Evolutionary conservation across 2,888 invertebrate species (phyloP).

Genomic region (Tetramorium bicarinatum): DNA sequence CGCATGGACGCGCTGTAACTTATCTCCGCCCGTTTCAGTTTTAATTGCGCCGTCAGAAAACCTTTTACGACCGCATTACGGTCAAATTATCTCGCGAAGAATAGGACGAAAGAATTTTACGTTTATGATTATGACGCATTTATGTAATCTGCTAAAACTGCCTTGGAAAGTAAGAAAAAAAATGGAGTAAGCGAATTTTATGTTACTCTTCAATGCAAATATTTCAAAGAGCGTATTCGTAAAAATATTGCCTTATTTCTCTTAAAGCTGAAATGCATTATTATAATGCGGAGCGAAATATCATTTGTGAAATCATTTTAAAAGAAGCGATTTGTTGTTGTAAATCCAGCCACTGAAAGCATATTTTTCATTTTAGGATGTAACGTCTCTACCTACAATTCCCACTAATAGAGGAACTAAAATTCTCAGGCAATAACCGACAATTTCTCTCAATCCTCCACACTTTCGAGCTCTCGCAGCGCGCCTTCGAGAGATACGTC

Average conservation of each 20-base stretch:
- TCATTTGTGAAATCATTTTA: constrained; percentile 5
- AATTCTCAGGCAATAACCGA: constrained; percentile 23
- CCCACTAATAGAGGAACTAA: background rate
- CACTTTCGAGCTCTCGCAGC: background rate
- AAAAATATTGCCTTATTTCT: background rate
- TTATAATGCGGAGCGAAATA: background rate
- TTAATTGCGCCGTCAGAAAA: constrained; percentile 13
- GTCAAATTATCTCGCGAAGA: constrained; percentile 15
- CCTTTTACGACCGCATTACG: background rate
- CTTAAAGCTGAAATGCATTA: background rate
- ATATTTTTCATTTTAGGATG: background rate
- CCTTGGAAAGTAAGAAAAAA: background rate
- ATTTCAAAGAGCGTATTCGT: background rate
- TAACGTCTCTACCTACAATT: background rate
- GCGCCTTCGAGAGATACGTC: background rate
- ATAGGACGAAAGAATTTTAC: background rate
- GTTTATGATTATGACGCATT: background rate
- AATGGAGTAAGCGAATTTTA: background rate
- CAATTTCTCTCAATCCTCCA: constrained; percentile 6
- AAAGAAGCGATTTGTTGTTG: background rate
- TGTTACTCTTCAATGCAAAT: background rate
- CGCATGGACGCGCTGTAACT: constrained; percentile 18
- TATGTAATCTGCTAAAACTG: background rate
- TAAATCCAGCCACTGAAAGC: background rate
- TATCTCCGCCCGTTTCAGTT: constrained; percentile 1